Evolutionary conservation across 2,888 invertebrate species (phyloP), one percentile per base, ranked within the genome.

Genomic region (Heliconius sara): DNA sequence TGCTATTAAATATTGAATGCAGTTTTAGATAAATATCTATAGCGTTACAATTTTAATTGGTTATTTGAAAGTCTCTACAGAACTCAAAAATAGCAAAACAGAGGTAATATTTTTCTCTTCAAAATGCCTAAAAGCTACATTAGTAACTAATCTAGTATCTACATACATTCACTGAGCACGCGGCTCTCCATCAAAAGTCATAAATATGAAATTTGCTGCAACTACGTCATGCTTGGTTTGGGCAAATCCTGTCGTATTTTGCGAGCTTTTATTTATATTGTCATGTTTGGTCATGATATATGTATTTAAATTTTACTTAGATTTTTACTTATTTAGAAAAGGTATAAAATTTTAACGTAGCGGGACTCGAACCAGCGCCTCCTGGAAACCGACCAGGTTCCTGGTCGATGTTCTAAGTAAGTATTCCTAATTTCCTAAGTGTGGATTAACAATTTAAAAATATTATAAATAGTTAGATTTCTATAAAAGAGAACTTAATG

Each of bases 131-230:
- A 34, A 67, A 6, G 30, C 22, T 67, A 67, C 22, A 22, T 2
- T 22, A 67, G 3, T 25, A 25, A 13, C 13, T 65, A 25, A 65
- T 65, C 63, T 43, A 25, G 25, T 43, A 27, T 2, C 27, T 2
- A 67, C 5, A 68, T 13, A 67, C n/a, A 68, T n/a, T 43, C 68
- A 39, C 43, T n/a, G 39, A 43, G 25, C 68, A 73, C 52, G 34
- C 13, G 72, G 13, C 34, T 73, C 57, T 57, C 22, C 57, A 34
- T 57, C 72, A 12, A n/a, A 73, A 73, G 30, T 73, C 72, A 60
- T 73, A 73, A 73, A 73, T 73, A 73, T 73, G 34, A 34, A n/a
- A 73, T 73, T 73, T 60, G 72, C 16, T 60, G 57, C 34, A n/a
- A n/a, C 34, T 13, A n/a, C 52, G n/a, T 60, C n/a, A 73, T 34